Percentiles rank a stretch among this genome's conserved stretches.
These are phyloP conservation scores for Eudasyphora cyanicolor DNA, from an alignment of 2,888 invertebrate genomes.

Conservation along the genomic window DNA sequence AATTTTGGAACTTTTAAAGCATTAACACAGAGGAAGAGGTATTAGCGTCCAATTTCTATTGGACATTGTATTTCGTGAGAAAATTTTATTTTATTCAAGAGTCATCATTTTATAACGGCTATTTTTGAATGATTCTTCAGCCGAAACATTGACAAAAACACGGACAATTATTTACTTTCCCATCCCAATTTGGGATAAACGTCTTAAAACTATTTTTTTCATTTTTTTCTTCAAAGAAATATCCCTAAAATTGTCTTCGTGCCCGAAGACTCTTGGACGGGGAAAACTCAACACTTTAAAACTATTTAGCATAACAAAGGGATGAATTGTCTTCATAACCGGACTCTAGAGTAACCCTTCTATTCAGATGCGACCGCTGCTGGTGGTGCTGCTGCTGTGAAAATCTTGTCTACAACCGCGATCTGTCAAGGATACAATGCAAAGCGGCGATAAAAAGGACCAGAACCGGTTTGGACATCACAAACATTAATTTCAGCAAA, in stretches of 20 bases:
- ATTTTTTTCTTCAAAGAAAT: slow-evolving; percentile 32
- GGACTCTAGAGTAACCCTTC: slow-evolving; percentile 62
- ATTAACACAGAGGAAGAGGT: no score
- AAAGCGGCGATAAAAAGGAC: slow-evolving; percentile 44
- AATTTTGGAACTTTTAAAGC: no score
- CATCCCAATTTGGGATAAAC: slow-evolving; percentile 44
- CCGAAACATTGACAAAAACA: neutral
- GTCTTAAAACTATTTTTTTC: neutral
- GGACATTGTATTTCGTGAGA: no score
- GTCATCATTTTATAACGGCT: slow-evolving; percentile 59
- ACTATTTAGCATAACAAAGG: slow-evolving; percentile 50
- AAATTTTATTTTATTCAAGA: no score
- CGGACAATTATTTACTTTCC: slow-evolving; percentile 51
- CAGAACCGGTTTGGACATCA: slow-evolving; percentile 66
- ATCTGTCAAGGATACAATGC: slow-evolving; percentile 58
- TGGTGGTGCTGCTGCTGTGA: slow-evolving; percentile 43
- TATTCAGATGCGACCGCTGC: no score
- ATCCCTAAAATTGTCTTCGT: slow-evolving; percentile 51
- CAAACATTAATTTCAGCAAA: slow-evolving; percentile 58
- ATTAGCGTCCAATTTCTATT: no score
- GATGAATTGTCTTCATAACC: slow-evolving; percentile 64
- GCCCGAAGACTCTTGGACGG: slow-evolving; percentile 7
- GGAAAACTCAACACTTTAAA: neutral
- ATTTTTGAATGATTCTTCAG: slow-evolving; percentile 5
- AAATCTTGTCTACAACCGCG: slow-evolving; percentile 61